A percentile compares a stretch with the other conserved stretches of the same genome.
phyloP scores from a whole-genome alignment of 2,797 vertebrate species.

The Enteromius radiatus region DNA sequence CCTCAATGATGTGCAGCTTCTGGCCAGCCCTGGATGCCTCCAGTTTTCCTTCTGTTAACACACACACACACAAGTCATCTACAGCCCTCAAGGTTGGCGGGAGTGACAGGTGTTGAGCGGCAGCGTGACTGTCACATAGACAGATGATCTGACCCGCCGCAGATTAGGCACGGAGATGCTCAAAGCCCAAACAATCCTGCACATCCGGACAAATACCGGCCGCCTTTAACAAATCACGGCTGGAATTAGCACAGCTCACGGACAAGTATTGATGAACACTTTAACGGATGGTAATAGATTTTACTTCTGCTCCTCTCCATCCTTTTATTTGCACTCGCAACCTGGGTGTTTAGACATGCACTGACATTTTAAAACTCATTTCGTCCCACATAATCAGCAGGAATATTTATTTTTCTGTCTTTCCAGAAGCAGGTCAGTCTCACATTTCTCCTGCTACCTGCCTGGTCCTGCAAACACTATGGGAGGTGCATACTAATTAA shows the following conservation, averaged over 20 bases:
- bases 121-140: conserved; percentile 25
- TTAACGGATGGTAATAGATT: conserved; percentile 35
- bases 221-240: conserved; percentile 19
- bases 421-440: conserved; percentile 11
- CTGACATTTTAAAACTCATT: conserved; percentile 42
- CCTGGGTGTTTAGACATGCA: conserved; percentile 30
- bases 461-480: conserved; percentile 25
- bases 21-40: conserved; percentile 57
- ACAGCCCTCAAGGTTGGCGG: conserved; percentile 30
- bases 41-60: conserved; percentile 58
- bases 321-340: conserved; percentile 33
- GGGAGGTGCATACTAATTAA: conserved; percentile 38
- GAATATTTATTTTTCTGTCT: conserved; percentile 9
- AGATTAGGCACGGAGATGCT: conserved; percentile 35
- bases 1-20: conserved; percentile 57
- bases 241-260: conserved; percentile 45
- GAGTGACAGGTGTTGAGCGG: conserved; percentile 43
- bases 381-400: conserved; percentile 8
- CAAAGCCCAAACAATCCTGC: conserved; percentile 28
- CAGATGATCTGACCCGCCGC: conserved; percentile 51
- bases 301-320: conserved; percentile 10
- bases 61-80: conserved; percentile 28
- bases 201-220: conserved; percentile 38
- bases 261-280: conserved; percentile 48
- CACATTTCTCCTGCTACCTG: conserved; percentile 29